Conservation (phyloP, 1,140 invertebrate species). For the Drosophila mauritiana region DNA sequence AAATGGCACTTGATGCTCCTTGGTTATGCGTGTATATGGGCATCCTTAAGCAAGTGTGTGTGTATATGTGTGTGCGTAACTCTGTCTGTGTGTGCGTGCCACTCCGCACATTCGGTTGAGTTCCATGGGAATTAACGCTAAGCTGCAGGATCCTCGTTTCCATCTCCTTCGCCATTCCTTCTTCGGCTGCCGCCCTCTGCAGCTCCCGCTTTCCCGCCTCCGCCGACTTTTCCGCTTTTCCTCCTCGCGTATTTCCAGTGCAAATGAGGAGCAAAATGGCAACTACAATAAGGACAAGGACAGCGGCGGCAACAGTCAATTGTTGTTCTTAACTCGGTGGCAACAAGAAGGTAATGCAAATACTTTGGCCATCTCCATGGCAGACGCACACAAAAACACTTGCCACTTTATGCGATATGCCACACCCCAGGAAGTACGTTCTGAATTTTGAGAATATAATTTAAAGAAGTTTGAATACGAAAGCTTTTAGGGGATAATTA, state of each 20-base stretch:
- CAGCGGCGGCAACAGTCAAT: constrained; percentile 47
- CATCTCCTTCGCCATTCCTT: constrained; percentile 10
- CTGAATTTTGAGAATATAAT: neutral
- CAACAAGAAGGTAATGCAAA: constrained; percentile 71
- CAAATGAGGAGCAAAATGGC: constrained; percentile 32
- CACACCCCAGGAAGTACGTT: neutral
- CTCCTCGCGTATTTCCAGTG: constrained; percentile 30
- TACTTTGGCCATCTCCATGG: constrained; percentile 25
- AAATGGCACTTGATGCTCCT: constrained; percentile 78
- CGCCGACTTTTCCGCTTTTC: constrained; percentile 11
- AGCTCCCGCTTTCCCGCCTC: constrained; percentile 1
- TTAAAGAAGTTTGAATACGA: neutral
- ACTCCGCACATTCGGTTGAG: constrained; percentile 50
- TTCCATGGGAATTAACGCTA: constrained; percentile 77
- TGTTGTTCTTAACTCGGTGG: constrained; percentile 55
- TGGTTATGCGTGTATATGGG: constrained; percentile 32
- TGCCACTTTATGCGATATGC: constrained; percentile 32
- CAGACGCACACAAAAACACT: constrained; percentile 22
- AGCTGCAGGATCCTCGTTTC: constrained; percentile 56
- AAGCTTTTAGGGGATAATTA: neutral
- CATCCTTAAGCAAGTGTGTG: constrained; percentile 12
- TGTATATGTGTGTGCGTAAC: neutral
- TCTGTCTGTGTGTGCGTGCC: constrained; percentile 24
- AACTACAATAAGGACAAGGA: neutral
- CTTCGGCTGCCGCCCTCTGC: neutral